These are phyloP conservation scores for Sturnira hondurensis DNA, from an alignment of 2,113 vertebrate species.

Conservation along the genomic window DNA sequence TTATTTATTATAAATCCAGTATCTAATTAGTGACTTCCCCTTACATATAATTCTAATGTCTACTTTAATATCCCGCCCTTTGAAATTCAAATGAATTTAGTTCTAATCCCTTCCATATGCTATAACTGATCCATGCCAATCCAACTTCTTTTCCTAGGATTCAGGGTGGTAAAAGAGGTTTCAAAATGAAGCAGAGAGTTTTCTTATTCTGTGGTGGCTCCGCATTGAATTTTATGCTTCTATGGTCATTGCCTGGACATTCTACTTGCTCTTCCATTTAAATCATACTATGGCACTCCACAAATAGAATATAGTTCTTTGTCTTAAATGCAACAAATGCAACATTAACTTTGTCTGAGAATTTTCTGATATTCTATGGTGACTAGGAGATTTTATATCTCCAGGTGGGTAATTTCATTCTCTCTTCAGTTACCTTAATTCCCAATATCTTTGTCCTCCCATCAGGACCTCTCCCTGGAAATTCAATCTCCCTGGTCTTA, in stretches of 20 bases:
- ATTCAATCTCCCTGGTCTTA: neutral
- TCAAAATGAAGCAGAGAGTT: neutral
- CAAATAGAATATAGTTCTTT: neutral
- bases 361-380: neutral
- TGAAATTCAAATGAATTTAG: neutral
- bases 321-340: neutral
- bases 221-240: neutral
- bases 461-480: neutral
- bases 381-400: neutral
- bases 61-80: neutral
- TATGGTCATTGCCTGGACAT: fast-evolving
- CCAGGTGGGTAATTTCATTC: neutral
- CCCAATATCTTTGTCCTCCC: neutral
- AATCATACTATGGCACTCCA: neutral
- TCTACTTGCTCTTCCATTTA: neutral
- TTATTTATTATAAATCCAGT: neutral
- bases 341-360: neutral
- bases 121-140: fast-evolving
- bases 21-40: neutral
- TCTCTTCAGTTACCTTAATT: neutral
- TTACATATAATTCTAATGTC: neutral
- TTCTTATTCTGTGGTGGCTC: neutral
- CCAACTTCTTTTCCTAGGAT: too few species aligned
- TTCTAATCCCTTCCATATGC: neutral
- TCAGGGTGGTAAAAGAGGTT: fast-evolving